A percentile compares a stretch with the other conserved stretches of the same genome.
Conservation (phyloP, 2,797 vertebrate genomes). For the Tenualosa thibaudeaui region DNA sequence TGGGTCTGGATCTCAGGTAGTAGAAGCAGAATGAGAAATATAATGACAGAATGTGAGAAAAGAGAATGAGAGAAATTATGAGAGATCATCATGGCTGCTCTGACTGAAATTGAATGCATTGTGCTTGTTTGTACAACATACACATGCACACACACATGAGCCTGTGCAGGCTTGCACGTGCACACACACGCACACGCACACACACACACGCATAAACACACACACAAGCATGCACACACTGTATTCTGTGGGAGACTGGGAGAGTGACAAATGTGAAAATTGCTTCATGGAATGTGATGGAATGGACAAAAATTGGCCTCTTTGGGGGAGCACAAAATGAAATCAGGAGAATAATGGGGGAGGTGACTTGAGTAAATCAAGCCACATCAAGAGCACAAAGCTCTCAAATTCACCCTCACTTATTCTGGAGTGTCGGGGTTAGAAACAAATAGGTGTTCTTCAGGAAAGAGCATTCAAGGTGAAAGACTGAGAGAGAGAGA, state of each 20-base stretch:
- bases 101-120: neutral
- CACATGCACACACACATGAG: neutral
- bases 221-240: neutral
- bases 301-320: conserved; percentile 32
- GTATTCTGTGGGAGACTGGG: neutral
- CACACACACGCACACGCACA: neutral
- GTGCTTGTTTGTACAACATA: conserved; percentile 30
- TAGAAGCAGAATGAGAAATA: neutral
- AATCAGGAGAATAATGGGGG: conserved; percentile 41
- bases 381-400: conserved; percentile 45
- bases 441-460: conserved; percentile 39
- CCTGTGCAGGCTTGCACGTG: too few relatives aligned
- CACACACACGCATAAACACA: neutral
- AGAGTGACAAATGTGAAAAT: conserved; percentile 41
- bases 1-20: neutral
- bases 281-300: conserved; percentile 27
- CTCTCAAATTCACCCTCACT: conserved; percentile 46
- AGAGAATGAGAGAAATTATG: neutral
- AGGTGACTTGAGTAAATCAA: conserved; percentile 46
- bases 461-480: conserved; percentile 6
- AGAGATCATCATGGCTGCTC: neutral
- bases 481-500: neutral
- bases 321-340: conserved; percentile 35
- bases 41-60: neutral
- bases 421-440: conserved; percentile 30